Conservation (phyloP, 1,140 invertebrate species). For the Achroia grisella region DNA sequence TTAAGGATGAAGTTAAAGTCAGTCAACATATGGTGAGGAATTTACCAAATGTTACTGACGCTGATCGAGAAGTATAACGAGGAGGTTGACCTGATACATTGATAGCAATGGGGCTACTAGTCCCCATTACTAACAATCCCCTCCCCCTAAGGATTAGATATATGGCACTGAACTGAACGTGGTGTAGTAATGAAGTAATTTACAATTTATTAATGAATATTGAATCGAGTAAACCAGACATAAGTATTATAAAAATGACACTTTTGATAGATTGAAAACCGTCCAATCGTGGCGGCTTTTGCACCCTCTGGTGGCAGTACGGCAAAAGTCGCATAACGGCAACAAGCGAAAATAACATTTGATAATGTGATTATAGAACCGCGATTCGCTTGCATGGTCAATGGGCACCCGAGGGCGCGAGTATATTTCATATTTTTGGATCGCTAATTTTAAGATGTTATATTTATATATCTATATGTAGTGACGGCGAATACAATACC, state of each 20-base stretch:
- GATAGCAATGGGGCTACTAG: no score
- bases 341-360: conserved; percentile 32
- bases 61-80: no score
- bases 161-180: no score
- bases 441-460: conserved; percentile 73
- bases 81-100: no score
- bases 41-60: no score
- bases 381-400: conserved; percentile 39
- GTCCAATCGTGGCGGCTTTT: conserved; percentile 69
- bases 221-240: conserved; percentile 23
- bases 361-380: conserved; percentile 23
- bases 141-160: no score
- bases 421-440: conserved; percentile 74
- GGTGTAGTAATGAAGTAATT: no score
- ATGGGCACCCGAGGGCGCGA: conserved; percentile 57
- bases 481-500: conserved; percentile 62
- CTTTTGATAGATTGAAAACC: conserved; percentile 64
- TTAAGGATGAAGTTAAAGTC: no score
- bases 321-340: conserved; percentile 43
- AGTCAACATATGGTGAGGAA: no score
- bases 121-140: no score
- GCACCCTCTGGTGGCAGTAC: conserved; percentile 55
- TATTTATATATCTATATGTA: conserved; percentile 74
- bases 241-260: conserved; percentile 35
- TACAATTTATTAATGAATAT: not conserved